Evolutionary conservation across 2,888 invertebrate genomes (phyloP).

Genomic region (Nasonia oneida): DNA sequence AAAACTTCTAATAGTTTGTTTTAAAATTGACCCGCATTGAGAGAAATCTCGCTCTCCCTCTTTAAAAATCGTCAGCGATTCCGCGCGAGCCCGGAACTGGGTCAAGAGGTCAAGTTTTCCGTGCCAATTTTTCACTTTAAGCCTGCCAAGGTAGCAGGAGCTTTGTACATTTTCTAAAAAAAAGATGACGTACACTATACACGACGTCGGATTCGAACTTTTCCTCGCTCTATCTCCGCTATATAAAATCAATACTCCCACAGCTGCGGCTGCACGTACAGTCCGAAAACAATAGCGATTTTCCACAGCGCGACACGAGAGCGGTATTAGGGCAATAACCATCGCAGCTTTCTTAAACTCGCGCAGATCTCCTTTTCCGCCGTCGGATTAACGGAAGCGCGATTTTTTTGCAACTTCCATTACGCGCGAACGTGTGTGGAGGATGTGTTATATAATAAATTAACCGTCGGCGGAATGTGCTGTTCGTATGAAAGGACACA

Average conservation of each 20-base stretch:
- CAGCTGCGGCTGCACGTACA: too few species aligned
- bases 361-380: not conserved
- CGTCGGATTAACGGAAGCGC: conserved; percentile 21
- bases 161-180: not conserved
- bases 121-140: conserved; percentile 10
- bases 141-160: not conserved
- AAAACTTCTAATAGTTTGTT: not conserved
- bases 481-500: not conserved
- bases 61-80: not conserved
- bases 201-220: too few species aligned
- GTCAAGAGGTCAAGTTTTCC: conserved; percentile 11
- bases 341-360: not conserved
- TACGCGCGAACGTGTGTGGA: not conserved
- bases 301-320: too few species aligned
- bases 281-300: too few species aligned
- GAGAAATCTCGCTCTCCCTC: not conserved
- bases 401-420: conserved; percentile 42
- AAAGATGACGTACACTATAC: too few species aligned
- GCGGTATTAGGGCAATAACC: not conserved
- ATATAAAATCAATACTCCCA: too few species aligned
- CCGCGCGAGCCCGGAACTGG: too few species aligned
- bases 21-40: not conserved
- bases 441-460: conserved; percentile 31
- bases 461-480: conserved; percentile 51
- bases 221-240: too few species aligned